These are phyloP conservation scores for Metridium senile DNA, from an alignment of 92 coral and sea anemone genomes.

Conservation along the genomic window DNA sequence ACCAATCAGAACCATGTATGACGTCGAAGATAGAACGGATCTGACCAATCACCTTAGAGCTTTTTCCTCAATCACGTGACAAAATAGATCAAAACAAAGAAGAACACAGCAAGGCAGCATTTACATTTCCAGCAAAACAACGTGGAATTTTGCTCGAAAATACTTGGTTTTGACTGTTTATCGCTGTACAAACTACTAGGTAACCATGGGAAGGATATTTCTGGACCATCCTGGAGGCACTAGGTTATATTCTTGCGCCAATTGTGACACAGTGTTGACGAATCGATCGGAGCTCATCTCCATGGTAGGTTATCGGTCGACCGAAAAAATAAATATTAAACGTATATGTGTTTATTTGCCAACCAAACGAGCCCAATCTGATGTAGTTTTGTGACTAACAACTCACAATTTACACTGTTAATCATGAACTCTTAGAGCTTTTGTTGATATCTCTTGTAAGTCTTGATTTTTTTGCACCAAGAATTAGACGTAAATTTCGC, in stretches of 20 bases:
- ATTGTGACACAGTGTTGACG: conserved; percentile 99
- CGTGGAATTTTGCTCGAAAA: conserved; percentile 1
- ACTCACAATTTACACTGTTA: not conserved
- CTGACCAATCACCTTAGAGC: conserved; percentile 31
- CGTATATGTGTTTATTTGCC: conserved; percentile 17
- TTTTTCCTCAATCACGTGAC: conserved; percentile 64
- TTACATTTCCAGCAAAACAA: not conserved
- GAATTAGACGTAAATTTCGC: too few relatives aligned
- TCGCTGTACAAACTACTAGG: not conserved
- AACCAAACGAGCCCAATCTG: not conserved
- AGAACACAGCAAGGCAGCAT: conserved; percentile 26
- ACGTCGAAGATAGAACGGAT: not conserved
- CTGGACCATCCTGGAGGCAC: conserved; percentile 98
- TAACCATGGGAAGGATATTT: conserved; percentile 89
- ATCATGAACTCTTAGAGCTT: not conserved
- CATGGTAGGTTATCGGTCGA: conserved; percentile 70
- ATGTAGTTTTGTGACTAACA: not conserved
- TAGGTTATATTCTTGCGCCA: conserved; percentile 96
- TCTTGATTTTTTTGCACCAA: too few relatives aligned
- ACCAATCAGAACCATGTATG: conserved; percentile 15
- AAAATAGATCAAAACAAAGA: conserved; percentile 68
- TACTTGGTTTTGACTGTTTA: not conserved
- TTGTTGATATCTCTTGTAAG: conserved; percentile 4
- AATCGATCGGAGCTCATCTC: conserved; percentile 95
- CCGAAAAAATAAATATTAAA: conserved; percentile 12